phyloP scores from a whole-genome alignment of 2,888 invertebrate species.

The Heterodera filipjevi region DNA sequence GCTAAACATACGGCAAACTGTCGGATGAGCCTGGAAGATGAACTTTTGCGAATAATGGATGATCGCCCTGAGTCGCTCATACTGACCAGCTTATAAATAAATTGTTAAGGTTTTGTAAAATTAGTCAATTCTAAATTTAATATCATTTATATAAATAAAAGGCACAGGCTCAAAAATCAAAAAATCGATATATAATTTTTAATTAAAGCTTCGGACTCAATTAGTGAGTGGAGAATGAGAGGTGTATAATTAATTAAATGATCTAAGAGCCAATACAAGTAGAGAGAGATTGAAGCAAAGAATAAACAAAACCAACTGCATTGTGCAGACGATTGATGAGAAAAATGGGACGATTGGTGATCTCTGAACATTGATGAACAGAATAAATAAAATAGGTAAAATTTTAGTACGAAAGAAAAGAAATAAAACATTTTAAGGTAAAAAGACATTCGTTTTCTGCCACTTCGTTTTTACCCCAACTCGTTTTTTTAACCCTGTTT shows the following conservation, averaged over 20 bases:
- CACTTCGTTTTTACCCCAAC: neutral
- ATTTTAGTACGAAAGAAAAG: neutral
- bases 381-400: slow-evolving; percentile 9
- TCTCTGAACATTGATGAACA: neutral
- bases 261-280: too few species aligned
- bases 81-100: neutral
- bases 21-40: slow-evolving; percentile 47
- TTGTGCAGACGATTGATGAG: neutral
- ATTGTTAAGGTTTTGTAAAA: neutral
- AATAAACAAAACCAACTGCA: neutral
- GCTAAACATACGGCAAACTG: slow-evolving; percentile 47
- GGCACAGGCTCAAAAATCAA: neutral
- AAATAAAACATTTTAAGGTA: neutral
- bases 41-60: slow-evolving; percentile 37
- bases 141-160: neutral
- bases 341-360: neutral
- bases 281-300: too few species aligned
- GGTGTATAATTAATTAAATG: too few species aligned
- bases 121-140: neutral
- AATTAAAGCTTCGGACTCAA: too few species aligned
- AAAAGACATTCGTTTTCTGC: slow-evolving; percentile 18
- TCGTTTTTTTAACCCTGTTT: too few species aligned
- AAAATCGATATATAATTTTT: too few species aligned
- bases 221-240: too few species aligned
- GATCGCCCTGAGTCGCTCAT: neutral